Base-by-base conservation (phyloP, 2,113 vertebrate species). In the Pedionomus torquatus region DNA sequence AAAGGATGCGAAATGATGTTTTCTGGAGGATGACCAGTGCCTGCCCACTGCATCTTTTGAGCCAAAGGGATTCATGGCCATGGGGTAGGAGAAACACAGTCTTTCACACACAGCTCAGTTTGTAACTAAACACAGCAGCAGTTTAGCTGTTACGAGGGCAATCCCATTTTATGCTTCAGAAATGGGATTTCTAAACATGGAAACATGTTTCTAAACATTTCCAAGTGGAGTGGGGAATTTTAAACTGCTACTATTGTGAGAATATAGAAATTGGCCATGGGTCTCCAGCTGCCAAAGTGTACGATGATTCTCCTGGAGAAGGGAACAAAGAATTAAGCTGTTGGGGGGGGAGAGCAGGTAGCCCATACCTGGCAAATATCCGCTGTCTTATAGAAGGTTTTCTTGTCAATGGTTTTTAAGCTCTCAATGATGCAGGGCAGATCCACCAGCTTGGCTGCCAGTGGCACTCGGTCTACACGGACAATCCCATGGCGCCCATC, bases 341-440 rank as follows among this genome's bases (percentile, higher is more conserved):
- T 35, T 72, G 55, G 37, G 23, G 65, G 49, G 65, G 60, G 12
- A 0, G 23, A 39, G 48, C 71, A 89, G 63, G 58, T 48, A 74
- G 11, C 63, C 71, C 84, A 57, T 98, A 99, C 99, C 99, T 99
- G 99, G 89, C 99, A 99, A 93, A 99, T 97, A 96, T 99, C 99
- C 4, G 99, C 99, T 20, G 99, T 99, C 96, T 99, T 99, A 93
- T 99, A 99, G 98, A 99, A 99, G 4, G 98, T 99, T 97, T 99
- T 99, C 97, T 99, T 99, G 97, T 99, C 99, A 16, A 99, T 98
- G 5, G 99, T 99, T 98, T 99, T 99, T 66, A 99, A 95, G 71
- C 99, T 99, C 95, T 98, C 99, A 0, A 98, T 97, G 97, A 99
- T 98, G 90, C 99, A 99, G 39, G 99, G 99, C 94, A 99, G 97